Conservation (phyloP, 2,797 vertebrate genomes). For the Phylloscopus collybita region DNA sequence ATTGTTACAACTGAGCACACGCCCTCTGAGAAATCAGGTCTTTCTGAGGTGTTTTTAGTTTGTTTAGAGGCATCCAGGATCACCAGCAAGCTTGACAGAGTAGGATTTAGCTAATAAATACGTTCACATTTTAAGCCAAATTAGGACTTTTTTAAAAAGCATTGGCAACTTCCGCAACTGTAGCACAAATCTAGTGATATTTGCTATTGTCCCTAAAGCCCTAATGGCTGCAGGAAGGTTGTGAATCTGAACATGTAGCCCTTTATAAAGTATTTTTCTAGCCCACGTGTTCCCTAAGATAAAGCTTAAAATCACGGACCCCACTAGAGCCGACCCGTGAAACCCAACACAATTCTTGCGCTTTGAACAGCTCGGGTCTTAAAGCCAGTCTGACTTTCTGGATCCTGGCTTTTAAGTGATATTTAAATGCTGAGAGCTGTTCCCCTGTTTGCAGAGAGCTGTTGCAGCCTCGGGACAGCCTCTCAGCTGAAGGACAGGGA, state of each 20-base stretch:
- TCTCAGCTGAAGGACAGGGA: background rate
- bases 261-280: background rate
- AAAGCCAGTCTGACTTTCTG: background rate
- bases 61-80: background rate
- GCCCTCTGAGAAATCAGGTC: background rate
- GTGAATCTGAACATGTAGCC: background rate
- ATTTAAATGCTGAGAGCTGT: background rate
- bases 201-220: slow-evolving; percentile 14
- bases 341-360: background rate
- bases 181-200: background rate
- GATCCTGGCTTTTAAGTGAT: background rate
- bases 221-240: background rate
- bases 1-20: background rate
- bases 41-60: slow-evolving; percentile 14
- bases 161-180: background rate
- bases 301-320: background rate
- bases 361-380: background rate
- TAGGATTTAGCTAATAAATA: background rate
- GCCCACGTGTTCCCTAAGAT: background rate
- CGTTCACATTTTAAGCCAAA: background rate
- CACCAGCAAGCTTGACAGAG: background rate
- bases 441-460: background rate
- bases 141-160: background rate
- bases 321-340: background rate
- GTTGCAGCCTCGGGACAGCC: background rate